Base-by-base conservation (phyloP, 1,140 invertebrate genomes). In the Eupeodes corollae region DNA sequence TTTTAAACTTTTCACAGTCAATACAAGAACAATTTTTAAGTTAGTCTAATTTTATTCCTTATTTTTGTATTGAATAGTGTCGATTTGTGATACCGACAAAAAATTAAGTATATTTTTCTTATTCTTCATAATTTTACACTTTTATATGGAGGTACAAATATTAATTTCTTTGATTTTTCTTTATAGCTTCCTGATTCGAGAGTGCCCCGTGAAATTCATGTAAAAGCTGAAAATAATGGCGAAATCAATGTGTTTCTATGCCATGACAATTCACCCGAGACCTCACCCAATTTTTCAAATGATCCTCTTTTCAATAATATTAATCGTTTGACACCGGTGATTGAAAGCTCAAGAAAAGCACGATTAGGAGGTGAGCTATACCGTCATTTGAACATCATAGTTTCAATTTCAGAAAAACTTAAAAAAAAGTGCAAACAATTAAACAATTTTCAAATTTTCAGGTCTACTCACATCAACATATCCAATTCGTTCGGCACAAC, bases 201-300 rank as follows among this genome's bases (percentile, higher is more conserved):
- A 69, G 49, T 71, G 70, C 58, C 80, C 71, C 76, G 86, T 67
- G 69, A 68, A 71, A 93, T 97, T 62, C 84, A 90, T 66, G 79
- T 97, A 69, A 91, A 90, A 69, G 88, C 87, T 52, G 78, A 82
- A 51, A 67, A 67, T 26, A 80, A 79, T 42, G 91, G 86, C 26
- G 88, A 93, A 67, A 95, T 97, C 51, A 91, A 95, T 72, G 89
- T 94, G 26, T 92, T 87, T 71, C 75, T 93, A 41, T 93, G 89
- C 76, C 88, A 88, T 32, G 88, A 92, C 54, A 61, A 56, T 40
- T 56, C 79, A 80, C 62, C 68, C 52, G 50, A 61, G 56, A 59
- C 57, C 61, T 47, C 74, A 63, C 63, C 63, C 18, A 54, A 37
- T 21, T 60, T 49, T 31, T 3, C 45, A 43, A 60, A 57, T 49